Percentiles rank a stretch among this genome's conserved stretches.
These are phyloP conservation scores for Pedicia rivosa DNA, from an alignment of 2,888 invertebrate species.

Conservation along the genomic window DNA sequence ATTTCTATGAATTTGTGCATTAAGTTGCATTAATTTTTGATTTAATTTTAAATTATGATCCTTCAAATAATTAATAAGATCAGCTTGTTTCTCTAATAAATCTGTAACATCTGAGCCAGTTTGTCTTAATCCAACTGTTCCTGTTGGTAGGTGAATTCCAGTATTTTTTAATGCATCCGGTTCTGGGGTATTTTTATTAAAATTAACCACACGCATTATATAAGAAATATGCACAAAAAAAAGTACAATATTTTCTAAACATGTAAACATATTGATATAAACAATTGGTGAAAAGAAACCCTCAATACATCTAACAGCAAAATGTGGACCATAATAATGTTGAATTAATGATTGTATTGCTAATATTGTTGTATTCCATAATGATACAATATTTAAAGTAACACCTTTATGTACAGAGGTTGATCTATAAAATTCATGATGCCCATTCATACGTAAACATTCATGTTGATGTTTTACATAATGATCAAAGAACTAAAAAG, in stretches of 20 bases:
- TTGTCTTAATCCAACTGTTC: slow-evolving; percentile 28
- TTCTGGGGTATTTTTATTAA: slow-evolving; percentile 38
- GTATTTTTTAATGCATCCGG: slow-evolving; percentile 48
- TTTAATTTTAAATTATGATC: slow-evolving; percentile 50
- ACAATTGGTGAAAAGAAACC: slow-evolving; percentile 36
- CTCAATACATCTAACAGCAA: slow-evolving; percentile 34
- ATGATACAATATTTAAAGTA: slow-evolving; percentile 43
- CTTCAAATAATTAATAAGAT: slow-evolving; percentile 47
- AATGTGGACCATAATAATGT: slow-evolving; percentile 37
- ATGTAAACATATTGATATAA: slow-evolving; percentile 38
- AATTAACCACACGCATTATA: slow-evolving; percentile 38
- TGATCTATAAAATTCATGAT: slow-evolving; percentile 49
- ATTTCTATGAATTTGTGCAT: slow-evolving; percentile 35
- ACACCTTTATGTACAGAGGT: slow-evolving; percentile 40
- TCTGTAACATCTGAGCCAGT: slow-evolving; percentile 38
- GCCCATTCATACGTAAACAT: slow-evolving; percentile 43
- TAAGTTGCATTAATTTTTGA: slow-evolving; percentile 44
- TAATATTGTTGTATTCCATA: slow-evolving; percentile 42
- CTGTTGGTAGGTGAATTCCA: slow-evolving; percentile 26
- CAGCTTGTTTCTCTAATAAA: slow-evolving; percentile 52
- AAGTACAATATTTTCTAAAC: slow-evolving; percentile 35
- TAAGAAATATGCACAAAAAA: slow-evolving; percentile 35
- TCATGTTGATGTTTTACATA: slow-evolving; percentile 41
- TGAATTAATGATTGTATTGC: slow-evolving; percentile 38
- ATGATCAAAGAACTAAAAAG: slow-evolving; percentile 38